A percentile compares a stretch with the other conserved stretches of the same genome.
phyloP scores from a whole-genome alignment of 2,888 invertebrate species.

The Leptinotarsa haldemani region DNA sequence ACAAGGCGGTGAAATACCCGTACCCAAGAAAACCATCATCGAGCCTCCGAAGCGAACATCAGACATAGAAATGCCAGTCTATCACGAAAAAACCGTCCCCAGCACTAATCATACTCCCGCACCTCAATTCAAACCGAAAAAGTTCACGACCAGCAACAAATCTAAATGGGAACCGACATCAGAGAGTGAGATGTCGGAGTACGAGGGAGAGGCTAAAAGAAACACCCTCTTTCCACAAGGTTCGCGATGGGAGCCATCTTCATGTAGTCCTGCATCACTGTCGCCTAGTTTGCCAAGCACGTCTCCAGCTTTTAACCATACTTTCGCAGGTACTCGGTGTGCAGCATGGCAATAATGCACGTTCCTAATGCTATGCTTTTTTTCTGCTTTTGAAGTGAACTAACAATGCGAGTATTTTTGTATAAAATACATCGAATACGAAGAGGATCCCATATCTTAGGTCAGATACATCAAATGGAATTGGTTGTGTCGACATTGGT shows the following conservation, averaged over 20 bases:
- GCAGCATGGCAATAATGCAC: conserved; percentile 33
- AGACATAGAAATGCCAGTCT: conserved; percentile 76
- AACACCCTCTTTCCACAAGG: conserved; percentile 58
- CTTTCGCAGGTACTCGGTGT: conserved; percentile 59
- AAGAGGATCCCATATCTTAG: too few species aligned
- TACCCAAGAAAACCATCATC: conserved; percentile 65
- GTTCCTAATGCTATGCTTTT: conserved; percentile 12
- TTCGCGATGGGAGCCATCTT: conserved; percentile 65
- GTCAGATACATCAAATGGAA: too few species aligned
- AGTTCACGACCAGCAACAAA: conserved; percentile 63
- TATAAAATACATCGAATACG: not conserved
- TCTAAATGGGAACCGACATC: conserved; percentile 74
- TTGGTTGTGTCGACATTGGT: too few species aligned
- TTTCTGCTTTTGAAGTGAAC: not conserved
- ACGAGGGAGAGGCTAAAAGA: conserved; percentile 66
- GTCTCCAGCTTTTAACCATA: conserved; percentile 68
- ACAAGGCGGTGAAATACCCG: conserved; percentile 63
- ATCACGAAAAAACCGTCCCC: conserved; percentile 69
- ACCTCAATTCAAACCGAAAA: conserved; percentile 64
- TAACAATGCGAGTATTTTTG: not conserved
- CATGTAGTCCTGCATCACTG: conserved; percentile 70
- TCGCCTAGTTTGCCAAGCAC: conserved; percentile 72
- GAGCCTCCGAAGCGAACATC: conserved; percentile 69
- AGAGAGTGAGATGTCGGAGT: conserved; percentile 73
- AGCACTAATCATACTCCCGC: conserved; percentile 47